Evolutionary conservation across 2,797 vertebrate species (phyloP).

Genomic region (Buphagus erythrorhynchus): DNA sequence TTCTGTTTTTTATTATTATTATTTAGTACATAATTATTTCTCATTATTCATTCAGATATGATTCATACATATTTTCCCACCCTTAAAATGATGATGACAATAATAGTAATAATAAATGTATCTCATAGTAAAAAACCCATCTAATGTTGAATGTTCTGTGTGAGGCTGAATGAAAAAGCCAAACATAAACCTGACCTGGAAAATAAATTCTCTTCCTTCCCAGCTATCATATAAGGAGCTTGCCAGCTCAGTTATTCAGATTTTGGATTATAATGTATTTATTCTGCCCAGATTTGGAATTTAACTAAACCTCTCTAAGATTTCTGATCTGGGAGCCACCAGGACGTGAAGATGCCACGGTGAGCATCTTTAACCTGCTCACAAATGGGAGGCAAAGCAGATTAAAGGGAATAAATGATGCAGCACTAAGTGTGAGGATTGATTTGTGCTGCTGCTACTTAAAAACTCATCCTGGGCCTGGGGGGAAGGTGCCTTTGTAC

Average conservation of each 20-base stretch:
- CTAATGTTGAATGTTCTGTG: neutral
- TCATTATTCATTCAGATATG: fast-evolving
- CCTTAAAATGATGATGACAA: neutral
- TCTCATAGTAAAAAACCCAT: neutral
- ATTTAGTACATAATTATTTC: neutral
- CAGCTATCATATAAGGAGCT: neutral
- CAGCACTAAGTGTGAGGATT: neutral
- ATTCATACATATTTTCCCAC: neutral
- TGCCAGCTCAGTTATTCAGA: neutral
- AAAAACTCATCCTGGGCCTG: fast-evolving
- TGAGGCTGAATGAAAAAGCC: neutral
- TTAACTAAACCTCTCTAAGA: neutral
- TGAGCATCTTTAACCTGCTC: neutral
- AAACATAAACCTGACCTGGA: neutral
- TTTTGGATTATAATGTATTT: neutral
- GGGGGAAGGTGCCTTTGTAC: neutral
- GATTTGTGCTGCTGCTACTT: neutral
- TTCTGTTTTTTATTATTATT: neutral
- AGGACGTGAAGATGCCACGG: fast-evolving
- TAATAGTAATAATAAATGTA: fast-evolving
- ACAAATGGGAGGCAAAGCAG: neutral
- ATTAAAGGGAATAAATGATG: neutral
- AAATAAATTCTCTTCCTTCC: neutral
- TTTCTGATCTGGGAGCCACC: neutral
- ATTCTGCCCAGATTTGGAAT: neutral